Evolutionary conservation across 1,140 invertebrate genomes (phyloP).

Genomic region (Heterodera carotae): DNA sequence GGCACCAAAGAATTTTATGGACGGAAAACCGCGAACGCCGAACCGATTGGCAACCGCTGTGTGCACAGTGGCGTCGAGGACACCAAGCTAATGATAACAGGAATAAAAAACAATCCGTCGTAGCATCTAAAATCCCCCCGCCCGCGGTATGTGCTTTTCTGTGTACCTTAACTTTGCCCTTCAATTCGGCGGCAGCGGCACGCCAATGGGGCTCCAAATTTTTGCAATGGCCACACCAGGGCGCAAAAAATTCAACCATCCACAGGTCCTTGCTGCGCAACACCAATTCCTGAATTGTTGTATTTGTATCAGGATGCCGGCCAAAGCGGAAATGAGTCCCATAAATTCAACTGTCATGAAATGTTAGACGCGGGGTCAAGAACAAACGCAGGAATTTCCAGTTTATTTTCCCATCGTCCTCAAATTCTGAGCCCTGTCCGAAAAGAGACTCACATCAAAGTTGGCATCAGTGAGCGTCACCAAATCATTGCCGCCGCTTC

Average conservation of each 20-base stretch:
- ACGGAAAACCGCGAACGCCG: constrained; percentile 86
- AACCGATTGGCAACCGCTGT: constrained; percentile 74
- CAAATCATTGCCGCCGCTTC: constrained; percentile 71
- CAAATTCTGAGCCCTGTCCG: no score
- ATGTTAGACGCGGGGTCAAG: no score
- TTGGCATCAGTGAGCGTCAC: constrained; percentile 83
- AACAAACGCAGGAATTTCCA: no score
- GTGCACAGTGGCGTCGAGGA: constrained; percentile 91
- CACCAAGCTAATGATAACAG: constrained; percentile 79
- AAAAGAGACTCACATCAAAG: constrained; percentile 18
- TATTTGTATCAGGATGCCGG: no score
- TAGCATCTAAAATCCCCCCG: not conserved
- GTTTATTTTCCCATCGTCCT: no score
- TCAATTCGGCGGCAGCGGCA: constrained; percentile 86
- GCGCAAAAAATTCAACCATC: constrained; percentile 60
- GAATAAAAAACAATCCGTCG: not conserved
- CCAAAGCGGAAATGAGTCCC: no score
- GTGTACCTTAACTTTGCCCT: constrained; percentile 76
- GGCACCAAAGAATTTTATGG: constrained; percentile 89
- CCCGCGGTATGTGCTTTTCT: no score
- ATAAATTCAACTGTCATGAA: no score
- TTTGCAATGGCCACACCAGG: constrained; percentile 88
- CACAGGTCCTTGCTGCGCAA: constrained; percentile 72
- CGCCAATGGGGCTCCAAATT: constrained; percentile 92
- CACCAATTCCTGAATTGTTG: constrained; percentile 75